Evolutionary conservation across 1,140 invertebrate genomes (phyloP).

Genomic region (Octopus sinensis): DNA sequence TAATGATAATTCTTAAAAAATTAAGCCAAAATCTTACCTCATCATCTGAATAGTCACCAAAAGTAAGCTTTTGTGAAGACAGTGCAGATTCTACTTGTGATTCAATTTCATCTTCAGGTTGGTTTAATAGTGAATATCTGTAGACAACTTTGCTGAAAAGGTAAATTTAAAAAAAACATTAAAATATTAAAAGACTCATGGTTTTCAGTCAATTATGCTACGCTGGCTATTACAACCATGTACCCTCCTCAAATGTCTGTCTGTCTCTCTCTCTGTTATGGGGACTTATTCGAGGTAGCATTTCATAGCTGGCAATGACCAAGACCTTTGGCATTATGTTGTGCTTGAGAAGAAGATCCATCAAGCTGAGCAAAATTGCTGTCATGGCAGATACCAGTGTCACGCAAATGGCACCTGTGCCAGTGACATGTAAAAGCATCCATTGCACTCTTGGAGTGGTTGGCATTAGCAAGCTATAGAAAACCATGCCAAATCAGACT

Average conservation of each 20-base stretch:
- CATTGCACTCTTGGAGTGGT: too few relatives aligned
- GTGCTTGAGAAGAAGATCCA: too few relatives aligned
- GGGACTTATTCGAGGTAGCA: too few relatives aligned
- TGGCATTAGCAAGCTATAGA: too few relatives aligned
- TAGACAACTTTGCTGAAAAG: constrained; percentile 42
- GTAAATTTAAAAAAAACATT: not conserved
- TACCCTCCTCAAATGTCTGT: not conserved
- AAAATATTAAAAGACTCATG: not conserved
- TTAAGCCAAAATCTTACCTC: constrained; percentile 28
- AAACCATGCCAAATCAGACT: too few relatives aligned
- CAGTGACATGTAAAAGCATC: too few relatives aligned
- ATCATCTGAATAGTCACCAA: constrained; percentile 39
- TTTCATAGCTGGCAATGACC: too few relatives aligned
- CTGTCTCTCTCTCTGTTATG: not conserved
- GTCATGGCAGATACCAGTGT: too few relatives aligned
- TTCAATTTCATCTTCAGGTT: constrained; percentile 37
- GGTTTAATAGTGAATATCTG: constrained; percentile 40
- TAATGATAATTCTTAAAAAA: too few relatives aligned
- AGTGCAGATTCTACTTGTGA: constrained; percentile 40
- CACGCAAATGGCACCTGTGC: too few relatives aligned
- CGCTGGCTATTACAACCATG: not conserved
- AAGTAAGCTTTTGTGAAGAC: constrained; percentile 26
- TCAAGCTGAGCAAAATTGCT: too few relatives aligned
- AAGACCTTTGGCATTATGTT: too few relatives aligned
- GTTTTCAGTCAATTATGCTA: not conserved